Evolutionary conservation across 2,888 invertebrate genomes (phyloP).

Genomic region (Ochropacha duplaris): DNA sequence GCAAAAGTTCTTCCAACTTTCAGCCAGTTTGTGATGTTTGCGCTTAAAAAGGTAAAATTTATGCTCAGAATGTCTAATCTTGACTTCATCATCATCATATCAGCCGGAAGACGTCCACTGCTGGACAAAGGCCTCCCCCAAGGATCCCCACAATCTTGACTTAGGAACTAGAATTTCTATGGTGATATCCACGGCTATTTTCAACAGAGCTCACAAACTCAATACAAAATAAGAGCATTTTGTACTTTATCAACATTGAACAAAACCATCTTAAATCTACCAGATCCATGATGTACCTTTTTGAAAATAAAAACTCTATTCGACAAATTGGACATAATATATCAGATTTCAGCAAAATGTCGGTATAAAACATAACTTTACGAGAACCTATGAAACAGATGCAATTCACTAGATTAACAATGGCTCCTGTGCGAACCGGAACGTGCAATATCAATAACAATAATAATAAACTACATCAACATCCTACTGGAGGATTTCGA

Average conservation of each 20-base stretch:
- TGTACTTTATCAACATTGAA: no score
- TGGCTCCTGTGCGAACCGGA: constrained; percentile 19
- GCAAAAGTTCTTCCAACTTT: background rate
- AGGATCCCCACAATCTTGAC: no score
- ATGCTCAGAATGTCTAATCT: background rate
- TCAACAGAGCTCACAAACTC: no score
- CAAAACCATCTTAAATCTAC: no score
- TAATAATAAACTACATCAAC: constrained; percentile 26
- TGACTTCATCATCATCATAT: no score
- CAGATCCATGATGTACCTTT: no score
- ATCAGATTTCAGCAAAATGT: background rate
- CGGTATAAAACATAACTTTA: background rate
- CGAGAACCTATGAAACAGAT: background rate
- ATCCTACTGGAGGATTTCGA: background rate
- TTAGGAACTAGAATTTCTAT: background rate
- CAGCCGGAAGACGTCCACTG: no score
- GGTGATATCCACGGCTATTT: background rate
- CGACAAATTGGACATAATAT: background rate
- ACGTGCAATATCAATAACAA: constrained; percentile 33
- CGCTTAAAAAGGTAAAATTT: background rate
- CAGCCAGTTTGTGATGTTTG: background rate
- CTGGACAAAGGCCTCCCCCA: no score
- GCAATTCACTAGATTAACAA: constrained; percentile 37
- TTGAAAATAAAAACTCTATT: no score
- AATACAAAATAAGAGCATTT: no score